These are phyloP conservation scores for Flabesymbios commensalis DNA, from an alignment of 2,888 invertebrate genomes.

Conservation along the genomic window DNA sequence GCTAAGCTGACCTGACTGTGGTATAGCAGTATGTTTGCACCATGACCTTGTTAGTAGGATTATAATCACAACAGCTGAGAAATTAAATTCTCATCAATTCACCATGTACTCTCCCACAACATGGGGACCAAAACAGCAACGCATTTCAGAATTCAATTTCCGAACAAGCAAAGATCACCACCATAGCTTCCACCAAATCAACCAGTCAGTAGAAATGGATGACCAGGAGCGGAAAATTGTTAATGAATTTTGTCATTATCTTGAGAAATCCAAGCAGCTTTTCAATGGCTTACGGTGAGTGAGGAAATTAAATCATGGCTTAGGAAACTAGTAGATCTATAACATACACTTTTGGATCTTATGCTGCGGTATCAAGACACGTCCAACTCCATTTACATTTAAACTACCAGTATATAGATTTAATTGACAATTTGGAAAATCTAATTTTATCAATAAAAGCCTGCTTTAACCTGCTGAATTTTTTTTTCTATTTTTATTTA, in stretches of 20 bases:
- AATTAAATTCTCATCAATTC: no score
- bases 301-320: neutral
- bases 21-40: no score
- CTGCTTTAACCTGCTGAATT: no score
- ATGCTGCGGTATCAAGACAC: neutral
- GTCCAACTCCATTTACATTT: neutral
- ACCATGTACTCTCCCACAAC: slow-evolving; percentile 39
- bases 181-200: slow-evolving; percentile 17
- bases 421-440: no score
- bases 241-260: slow-evolving; percentile 91
- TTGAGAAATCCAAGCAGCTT: slow-evolving; percentile 95
- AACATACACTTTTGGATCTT: no score
- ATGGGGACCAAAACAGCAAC: slow-evolving; percentile 38
- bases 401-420: no score
- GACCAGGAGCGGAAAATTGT: slow-evolving; percentile 69
- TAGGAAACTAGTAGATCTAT: no score
- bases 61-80: no score
- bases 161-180: slow-evolving; percentile 14
- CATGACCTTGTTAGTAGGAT: no score
- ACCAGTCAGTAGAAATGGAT: slow-evolving; percentile 43
- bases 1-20: no score
- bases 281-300: slow-evolving; percentile 78
- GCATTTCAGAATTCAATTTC: slow-evolving; percentile 27
- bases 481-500: no score
- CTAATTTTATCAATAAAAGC: no score